phyloP scores from a whole-genome alignment of 1,140 invertebrate genomes.

The Magallana ariakensis region DNA sequence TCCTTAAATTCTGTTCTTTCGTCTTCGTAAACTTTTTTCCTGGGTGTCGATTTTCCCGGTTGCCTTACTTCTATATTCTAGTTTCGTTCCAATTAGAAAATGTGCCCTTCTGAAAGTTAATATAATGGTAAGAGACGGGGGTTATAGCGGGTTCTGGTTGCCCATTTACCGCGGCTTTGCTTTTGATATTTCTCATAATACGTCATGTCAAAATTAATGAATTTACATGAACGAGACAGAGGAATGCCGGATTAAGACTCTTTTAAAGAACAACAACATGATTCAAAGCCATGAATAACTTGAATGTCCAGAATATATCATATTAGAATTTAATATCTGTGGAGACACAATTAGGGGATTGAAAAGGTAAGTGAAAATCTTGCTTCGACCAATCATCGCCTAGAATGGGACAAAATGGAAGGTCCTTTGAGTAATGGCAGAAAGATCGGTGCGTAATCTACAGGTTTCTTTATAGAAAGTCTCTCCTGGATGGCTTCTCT shows the following conservation, averaged over 20 bases:
- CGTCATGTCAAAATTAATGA: constrained; percentile 38
- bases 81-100: neutral
- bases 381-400: neutral
- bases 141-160: neutral
- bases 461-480: constrained; percentile 5
- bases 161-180: constrained; percentile 11
- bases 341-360: neutral
- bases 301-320: constrained; percentile 17
- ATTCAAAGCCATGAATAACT: constrained; percentile 7
- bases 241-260: constrained; percentile 15
- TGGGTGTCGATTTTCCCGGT: neutral
- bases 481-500: neutral
- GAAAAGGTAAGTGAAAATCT: constrained; percentile 8
- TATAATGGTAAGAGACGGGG: neutral
- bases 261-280: neutral
- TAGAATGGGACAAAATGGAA: neutral
- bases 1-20: neutral
- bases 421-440: constrained; percentile 17
- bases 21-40: neutral
- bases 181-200: constrained; percentile 36
- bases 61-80: neutral
- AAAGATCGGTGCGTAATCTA: neutral
- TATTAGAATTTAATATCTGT: constrained; percentile 26
- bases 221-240: constrained; percentile 27
- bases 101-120: neutral